Base-by-base conservation (phyloP, 2,113 vertebrate species). In the Otolemur garnettii region DNA sequence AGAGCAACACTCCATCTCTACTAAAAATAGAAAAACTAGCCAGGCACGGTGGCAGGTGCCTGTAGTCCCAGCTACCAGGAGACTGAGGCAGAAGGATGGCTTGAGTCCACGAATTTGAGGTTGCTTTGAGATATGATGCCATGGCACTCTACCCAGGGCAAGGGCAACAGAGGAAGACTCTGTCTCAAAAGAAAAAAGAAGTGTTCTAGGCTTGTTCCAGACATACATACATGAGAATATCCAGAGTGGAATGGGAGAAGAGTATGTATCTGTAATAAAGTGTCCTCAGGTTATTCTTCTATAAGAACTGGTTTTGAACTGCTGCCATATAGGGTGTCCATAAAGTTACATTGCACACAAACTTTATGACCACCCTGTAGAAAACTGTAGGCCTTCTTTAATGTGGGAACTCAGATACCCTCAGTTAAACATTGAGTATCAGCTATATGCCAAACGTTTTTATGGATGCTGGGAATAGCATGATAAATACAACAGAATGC, bases 341-440 rank as follows among this genome's bases (percentile, higher is more conserved):
- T 50, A 50, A 50, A 50, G 45, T 50, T 50, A 9, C 45, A 50
- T 50, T 50, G 45, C 45, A 50, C 45, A 50, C 45, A 50, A 50
- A 50, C 45, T 9, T 9, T 50, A 10, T 50, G 45, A 10, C 45
- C 45, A 50, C 45, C 45, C 1, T 50, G 45, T 50, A 88, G 59
- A 88, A 93, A 59, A 84, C n/a, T 7, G 19, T 11, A 30, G 45
- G 6, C 72, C 62, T 92, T 84, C 62, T 42, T 18, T 74, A 66
- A 85, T 12, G 13, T 79, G 75, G 91, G 81, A 72, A 55, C 11
- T 53, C n/a, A 83, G 5, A 62, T 93, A 85, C 91, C 68, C 66
- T 96, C 80, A 66, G 13, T 90, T 85, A 81, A 94, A 62, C 53
- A 24, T 80, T n/a, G 60, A 33, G 33, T 35, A 72, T 90, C 38